These are phyloP conservation scores for Passer montanus DNA, from an alignment of 2,113 vertebrate genomes.

Conservation along the genomic window DNA sequence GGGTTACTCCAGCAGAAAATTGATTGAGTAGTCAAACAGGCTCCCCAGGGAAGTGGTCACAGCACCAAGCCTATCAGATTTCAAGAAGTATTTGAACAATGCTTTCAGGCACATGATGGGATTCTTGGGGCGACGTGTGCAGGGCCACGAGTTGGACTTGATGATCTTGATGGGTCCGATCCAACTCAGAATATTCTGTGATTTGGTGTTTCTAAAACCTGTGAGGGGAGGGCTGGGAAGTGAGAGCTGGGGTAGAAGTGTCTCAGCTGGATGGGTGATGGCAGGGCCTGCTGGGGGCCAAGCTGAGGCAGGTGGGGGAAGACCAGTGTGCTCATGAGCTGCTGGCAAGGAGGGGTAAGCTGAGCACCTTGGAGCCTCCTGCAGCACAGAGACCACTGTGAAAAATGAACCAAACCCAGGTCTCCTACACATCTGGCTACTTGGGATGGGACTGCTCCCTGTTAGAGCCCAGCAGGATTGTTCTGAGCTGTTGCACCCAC, in stretches of 20 bases:
- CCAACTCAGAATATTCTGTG: not conserved
- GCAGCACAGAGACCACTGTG: not conserved
- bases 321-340: fast-evolving
- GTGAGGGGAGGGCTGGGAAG: not conserved
- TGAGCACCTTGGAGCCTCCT: not conserved
- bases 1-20: not conserved
- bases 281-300: not conserved
- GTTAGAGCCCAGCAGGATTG: not conserved
- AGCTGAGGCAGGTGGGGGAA: not conserved
- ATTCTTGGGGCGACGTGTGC: not conserved
- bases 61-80: not conserved
- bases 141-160: not conserved
- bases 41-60: not conserved
- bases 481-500: not conserved
- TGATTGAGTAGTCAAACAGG: not conserved
- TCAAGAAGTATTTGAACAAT: not conserved
- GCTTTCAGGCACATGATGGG: not conserved
- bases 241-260: not conserved
- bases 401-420: not conserved
- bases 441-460: not conserved
- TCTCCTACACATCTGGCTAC: not conserved
- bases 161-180: not conserved
- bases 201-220: not conserved
- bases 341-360: not conserved
- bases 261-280: not conserved